Conservation (phyloP, 2,113 vertebrate species). For the Cryptotis parvus region DNA sequence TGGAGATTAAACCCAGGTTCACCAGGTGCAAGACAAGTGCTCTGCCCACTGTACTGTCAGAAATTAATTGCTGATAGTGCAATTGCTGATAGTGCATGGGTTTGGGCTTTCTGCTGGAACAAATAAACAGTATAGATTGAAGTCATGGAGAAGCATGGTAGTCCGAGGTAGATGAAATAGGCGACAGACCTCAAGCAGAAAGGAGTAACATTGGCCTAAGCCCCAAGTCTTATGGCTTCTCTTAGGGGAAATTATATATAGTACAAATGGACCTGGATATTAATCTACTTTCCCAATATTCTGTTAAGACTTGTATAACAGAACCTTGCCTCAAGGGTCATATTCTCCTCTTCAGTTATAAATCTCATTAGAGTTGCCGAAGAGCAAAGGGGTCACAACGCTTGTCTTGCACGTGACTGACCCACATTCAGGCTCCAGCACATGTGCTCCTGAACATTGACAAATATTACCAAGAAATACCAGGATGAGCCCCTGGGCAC, state of each 20-base stretch:
- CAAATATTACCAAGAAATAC: too few species aligned
- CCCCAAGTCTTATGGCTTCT: neutral
- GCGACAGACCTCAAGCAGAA: neutral
- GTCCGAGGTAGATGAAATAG: neutral
- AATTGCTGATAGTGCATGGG: neutral
- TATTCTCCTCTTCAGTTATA: neutral
- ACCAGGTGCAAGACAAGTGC: too few species aligned
- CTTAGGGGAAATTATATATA: rapidly evolving
- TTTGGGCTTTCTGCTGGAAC: neutral
- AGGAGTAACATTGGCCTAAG: neutral
- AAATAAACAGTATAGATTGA: neutral
- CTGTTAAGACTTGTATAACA: neutral
- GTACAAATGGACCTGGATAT: neutral
- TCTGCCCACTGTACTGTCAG: too few species aligned
- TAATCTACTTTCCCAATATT: too few species aligned
- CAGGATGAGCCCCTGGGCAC: too few species aligned
- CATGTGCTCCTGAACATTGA: too few species aligned
- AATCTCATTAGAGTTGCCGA: neutral
- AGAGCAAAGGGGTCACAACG: too few species aligned
- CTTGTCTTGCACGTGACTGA: too few species aligned
- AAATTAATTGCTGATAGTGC: neutral
- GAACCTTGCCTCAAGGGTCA: neutral
- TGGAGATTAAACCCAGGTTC: too few species aligned
- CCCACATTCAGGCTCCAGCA: too few species aligned
- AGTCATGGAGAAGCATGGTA: neutral